phyloP scores from a whole-genome alignment of 2,797 vertebrate species.

The Carapus acus region DNA sequence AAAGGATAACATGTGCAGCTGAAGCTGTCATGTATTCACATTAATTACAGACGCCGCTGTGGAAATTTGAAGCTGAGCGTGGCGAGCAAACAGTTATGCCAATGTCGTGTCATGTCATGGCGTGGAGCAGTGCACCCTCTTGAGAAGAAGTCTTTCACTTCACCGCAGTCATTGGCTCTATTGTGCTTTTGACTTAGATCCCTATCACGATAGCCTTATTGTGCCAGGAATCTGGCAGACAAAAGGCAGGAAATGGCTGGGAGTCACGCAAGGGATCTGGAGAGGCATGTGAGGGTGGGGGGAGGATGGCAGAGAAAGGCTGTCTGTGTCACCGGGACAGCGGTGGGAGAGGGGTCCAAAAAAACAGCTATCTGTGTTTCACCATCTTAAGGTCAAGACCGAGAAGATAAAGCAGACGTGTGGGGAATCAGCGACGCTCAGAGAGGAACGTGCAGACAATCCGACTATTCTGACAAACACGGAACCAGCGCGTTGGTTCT shows the following conservation, averaged over 20 bases:
- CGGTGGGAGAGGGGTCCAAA: conserved; percentile 22
- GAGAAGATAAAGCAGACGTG: conserved; percentile 1
- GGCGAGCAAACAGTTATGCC: conserved; percentile 25
- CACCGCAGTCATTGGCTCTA: conserved; percentile 59
- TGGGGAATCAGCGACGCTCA: conserved; percentile 3
- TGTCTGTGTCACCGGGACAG: conserved; percentile 43
- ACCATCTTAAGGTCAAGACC: conserved; percentile 3
- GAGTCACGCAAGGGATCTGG: conserved; percentile 74
- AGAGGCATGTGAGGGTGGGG: conserved; percentile 60
- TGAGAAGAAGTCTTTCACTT: conserved; percentile 56
- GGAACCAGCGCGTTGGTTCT: neutral
- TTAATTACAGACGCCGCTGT: conserved; percentile 25
- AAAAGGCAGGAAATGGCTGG: conserved; percentile 76
- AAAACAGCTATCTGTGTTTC: conserved; percentile 34
- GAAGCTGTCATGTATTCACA: conserved; percentile 31
- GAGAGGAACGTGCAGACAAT: too few relatives aligned
- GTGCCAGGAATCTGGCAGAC: conserved; percentile 71
- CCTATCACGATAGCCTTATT: conserved; percentile 70
- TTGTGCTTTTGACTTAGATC: conserved; percentile 71
- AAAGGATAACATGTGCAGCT: conserved; percentile 39
- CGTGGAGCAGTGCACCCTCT: conserved; percentile 50
- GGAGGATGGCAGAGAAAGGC: conserved; percentile 38
- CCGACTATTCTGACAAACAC: too few relatives aligned
- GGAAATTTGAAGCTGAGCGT: conserved; percentile 14
- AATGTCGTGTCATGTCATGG: conserved; percentile 21